Evolutionary conservation across 2,113 vertebrate genomes (phyloP), one percentile per base, ranked within the genome.

Genomic region (Rhinoptilus africanus): DNA sequence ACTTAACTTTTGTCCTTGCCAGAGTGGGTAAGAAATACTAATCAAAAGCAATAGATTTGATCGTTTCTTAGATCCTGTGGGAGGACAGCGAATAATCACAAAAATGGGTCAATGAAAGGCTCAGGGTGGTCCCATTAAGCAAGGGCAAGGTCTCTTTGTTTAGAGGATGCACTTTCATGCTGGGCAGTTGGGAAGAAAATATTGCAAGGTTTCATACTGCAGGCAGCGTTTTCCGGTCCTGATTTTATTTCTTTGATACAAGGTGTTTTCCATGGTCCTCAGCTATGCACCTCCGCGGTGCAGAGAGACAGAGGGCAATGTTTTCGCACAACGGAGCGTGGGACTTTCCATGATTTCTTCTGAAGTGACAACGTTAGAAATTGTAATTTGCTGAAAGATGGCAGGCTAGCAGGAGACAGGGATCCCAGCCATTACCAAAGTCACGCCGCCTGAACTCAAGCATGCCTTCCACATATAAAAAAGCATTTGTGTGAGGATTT

Each of bases 291-390:
- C 21, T 22, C 47, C 47, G 10, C 3, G 0, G 32, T n/a, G 24
- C 41, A 41, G 34, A 56, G 23, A 24, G 16, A 32, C 18, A 28
- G 1, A 3, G 41, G 35, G 14, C 5, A 16, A 16, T 67, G 62
- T 66, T 75, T 77, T 74, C 28, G n/a, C 19, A 8, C 0, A 2
- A 16, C 0, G 0, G 20, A 3, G 5, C 47, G 59, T 37, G 57
- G 48, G 34, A 34, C 32, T 89, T 89, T 20, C 39, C 54, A 12
- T 1, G 5, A 17, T n/a, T 91, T 39, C 20, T n/a, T 69, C 26
- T 48, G 30, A 69, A 89, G 84, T 60, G 8, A 14, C 11, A 4
- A 0, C 9, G 10, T 34, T 53, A 34, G 68, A 73, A 84, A 73
- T 21, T 20, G 12, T 50, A 47, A 63, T 75, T 88, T 73, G 59